Evolutionary conservation across 2,888 invertebrate genomes (phyloP), one percentile per base, ranked within the genome.

Genomic region (Caenorhabditis japonica): DNA sequence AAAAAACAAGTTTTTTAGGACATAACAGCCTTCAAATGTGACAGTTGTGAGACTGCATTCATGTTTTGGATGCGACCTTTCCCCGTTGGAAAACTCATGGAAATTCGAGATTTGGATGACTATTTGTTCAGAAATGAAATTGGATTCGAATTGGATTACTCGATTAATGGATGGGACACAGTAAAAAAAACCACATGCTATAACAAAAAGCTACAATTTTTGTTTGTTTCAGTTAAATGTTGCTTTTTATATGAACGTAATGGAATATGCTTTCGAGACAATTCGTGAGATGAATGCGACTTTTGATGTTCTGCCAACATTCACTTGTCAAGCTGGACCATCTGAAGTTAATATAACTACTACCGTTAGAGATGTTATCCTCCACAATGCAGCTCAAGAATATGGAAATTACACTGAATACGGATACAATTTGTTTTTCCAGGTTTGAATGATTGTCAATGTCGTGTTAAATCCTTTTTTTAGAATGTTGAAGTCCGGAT

Each of bases 21-120:
- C 52, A 76, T 84, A 0, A 79, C 80, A 1, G 72, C 84, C 1
- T 85, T 87, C 77, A 83, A 83, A 53, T 86, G 86, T 59, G 83
- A 84, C 39, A 76, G 79, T 36, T 86, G 86, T 56, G 58, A 64
- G 13, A 76, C 75, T 13, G 81, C 81, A 2, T 60, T 75, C 23
- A 76, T 82, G 75, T 78, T 79, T 59, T 84, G 84, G 85, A 56
- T 84, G 38, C 53, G 84, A 41, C 81, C 82, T 1, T 82, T 80
- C 64, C 47, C 53, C 13, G 75, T 74, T 10, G 79, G 80, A 43
- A 74, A 69, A 27, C 25, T 70, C 17, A 58, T 73, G 72, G 76
- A 79, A 44, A 64, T 85, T 30, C 72, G 82, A 43, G 75, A 71
- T 21, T 64, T 85, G 36, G 76, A 76, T 27, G 85, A 80, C 12